phyloP scores from a whole-genome alignment of 1,140 invertebrate species.

The Kradibia gibbosae region DNA sequence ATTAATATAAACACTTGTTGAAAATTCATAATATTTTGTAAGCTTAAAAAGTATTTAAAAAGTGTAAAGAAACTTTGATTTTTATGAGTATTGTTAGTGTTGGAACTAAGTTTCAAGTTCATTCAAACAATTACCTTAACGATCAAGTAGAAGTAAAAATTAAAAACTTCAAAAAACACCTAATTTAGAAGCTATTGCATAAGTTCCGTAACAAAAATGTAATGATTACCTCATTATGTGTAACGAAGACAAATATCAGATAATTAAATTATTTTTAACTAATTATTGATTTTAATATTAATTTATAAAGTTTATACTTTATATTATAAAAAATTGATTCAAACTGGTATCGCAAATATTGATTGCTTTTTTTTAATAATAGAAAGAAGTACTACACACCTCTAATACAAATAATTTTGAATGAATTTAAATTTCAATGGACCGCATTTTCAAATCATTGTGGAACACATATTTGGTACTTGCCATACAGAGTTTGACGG shows the following conservation, averaged over 20 bases:
- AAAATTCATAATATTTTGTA: not conserved
- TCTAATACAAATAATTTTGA: not conserved
- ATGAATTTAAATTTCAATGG: slow-evolving; percentile 18
- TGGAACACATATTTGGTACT: not conserved
- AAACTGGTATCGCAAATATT: too few relatives aligned
- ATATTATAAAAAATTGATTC: too few relatives aligned
- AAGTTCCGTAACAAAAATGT: not conserved
- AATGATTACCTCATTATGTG: not conserved
- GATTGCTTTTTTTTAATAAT: too few relatives aligned
- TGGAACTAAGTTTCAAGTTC: slow-evolving; percentile 3
- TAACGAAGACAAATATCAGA: not conserved
- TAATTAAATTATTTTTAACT: not conserved
- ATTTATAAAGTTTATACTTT: too few relatives aligned
- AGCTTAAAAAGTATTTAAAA: not conserved
- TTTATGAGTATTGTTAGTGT: slow-evolving; percentile 13
- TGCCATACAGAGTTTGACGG: slow-evolving; percentile 16
- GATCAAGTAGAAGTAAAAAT: not conserved
- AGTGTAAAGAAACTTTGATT: not conserved
- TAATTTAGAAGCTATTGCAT: slow-evolving; percentile 5
- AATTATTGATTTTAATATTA: not conserved
- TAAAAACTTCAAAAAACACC: not conserved
- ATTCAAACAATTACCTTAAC: slow-evolving; percentile 16
- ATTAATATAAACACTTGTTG: not conserved
- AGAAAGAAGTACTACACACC: not conserved
- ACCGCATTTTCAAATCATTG: slow-evolving; percentile 15